Evolutionary conservation across 2,888 invertebrate genomes (phyloP).

Genomic region (Nephrotoma appendiculata): DNA sequence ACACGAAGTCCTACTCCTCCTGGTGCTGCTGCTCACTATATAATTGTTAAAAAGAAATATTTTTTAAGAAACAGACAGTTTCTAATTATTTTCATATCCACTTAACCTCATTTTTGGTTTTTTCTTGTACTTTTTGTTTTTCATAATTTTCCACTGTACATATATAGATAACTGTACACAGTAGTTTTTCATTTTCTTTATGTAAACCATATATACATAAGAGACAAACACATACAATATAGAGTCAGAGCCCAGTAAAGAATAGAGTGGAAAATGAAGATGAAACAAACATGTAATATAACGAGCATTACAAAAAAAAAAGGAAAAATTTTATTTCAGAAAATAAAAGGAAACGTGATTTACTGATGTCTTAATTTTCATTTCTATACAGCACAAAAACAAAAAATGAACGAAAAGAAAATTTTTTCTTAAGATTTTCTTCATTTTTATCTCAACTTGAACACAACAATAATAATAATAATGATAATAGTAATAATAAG

Average conservation of each 20-base stretch:
- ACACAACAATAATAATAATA: background rate
- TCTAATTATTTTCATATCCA: slow-evolving; percentile 1
- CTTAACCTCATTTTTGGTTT: background rate
- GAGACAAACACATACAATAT: background rate
- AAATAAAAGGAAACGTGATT: background rate
- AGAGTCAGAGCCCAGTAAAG: background rate
- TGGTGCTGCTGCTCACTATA: background rate
- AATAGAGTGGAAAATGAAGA: background rate
- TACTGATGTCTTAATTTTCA: background rate
- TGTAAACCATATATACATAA: background rate
- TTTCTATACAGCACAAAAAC: background rate
- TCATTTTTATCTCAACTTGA: background rate
- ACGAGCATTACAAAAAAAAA: background rate
- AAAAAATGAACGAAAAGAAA: background rate
- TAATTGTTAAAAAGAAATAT: background rate
- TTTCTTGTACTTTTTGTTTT: background rate
- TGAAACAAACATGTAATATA: background rate
- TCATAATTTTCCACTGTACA: background rate
- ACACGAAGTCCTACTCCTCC: background rate
- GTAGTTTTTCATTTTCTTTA: background rate
- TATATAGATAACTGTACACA: background rate
- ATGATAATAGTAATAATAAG: background rate
- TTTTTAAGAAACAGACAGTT: background rate
- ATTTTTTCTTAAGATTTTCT: background rate
- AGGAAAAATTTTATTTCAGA: background rate